Conservation (phyloP, 2,113 vertebrate genomes). For the Machaerirhynchus nigripectus region DNA sequence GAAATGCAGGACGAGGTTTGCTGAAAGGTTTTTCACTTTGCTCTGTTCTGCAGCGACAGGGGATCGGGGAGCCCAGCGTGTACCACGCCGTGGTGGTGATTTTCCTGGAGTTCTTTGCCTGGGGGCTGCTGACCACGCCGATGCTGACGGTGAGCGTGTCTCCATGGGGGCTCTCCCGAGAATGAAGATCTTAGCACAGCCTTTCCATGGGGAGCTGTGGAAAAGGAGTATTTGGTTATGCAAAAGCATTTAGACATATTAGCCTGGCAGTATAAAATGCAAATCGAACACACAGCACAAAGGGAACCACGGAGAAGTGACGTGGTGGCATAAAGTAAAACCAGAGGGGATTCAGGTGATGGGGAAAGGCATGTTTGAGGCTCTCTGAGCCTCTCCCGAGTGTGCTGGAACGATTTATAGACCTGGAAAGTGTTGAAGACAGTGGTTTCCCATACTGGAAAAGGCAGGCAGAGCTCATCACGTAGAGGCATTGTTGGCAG, state of each 20-base stretch:
- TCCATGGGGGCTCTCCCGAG: not conserved
- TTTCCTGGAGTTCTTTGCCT: conserved; percentile 92
- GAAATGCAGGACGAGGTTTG: not conserved
- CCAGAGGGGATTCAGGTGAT: not conserved
- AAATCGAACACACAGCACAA: not conserved
- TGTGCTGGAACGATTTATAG: not conserved
- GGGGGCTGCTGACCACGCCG: conserved; percentile 88
- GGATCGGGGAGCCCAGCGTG: conserved; percentile 89
- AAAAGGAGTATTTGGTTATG: not conserved
- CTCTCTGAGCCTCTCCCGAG: not conserved
- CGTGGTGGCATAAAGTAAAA: not conserved
- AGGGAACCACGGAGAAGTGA: not conserved
- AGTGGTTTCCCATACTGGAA: not conserved
- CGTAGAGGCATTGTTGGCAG: rapidly evolving
- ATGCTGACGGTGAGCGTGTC: conserved; percentile 81
- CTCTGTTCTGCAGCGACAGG: conserved; percentile 79
- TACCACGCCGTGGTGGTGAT: conserved; percentile 92
- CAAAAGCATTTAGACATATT: not conserved
- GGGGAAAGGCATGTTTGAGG: not conserved
- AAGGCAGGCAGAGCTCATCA: not conserved
- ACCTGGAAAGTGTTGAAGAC: not conserved
- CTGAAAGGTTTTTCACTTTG: not conserved
- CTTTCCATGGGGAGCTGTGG: not conserved
- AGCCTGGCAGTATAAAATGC: not conserved
- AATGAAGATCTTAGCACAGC: not conserved